Base-by-base conservation (phyloP, 2,113 vertebrate genomes). In the Amazona guildingii region DNA sequence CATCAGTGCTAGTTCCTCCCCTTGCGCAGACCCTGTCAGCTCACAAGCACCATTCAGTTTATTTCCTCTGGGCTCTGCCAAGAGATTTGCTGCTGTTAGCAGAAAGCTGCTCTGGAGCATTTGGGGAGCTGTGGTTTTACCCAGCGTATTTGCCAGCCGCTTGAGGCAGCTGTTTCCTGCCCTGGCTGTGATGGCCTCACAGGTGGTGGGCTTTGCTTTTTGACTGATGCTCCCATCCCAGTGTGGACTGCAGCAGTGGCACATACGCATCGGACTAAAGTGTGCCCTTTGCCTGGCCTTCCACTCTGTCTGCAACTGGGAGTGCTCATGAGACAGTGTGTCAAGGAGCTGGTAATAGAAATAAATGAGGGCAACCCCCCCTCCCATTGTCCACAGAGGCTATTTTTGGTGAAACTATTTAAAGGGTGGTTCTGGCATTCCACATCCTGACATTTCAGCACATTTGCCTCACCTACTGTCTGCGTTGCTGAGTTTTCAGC, bases 361-460 rank as follows among this genome's bases (percentile, higher is more conserved):
- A 95, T 96, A 91, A 95, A 95, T 69, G 69, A 94, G 92, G 95
- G 86, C 76, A 31, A 66, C 21, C 77, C 77, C 92, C 73, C 13
- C 35, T 68, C 11, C 66, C 68, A 9, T 92, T 92, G 80, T 93
- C 84, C 91, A 83, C 78, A 92, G 94, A 95, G 82, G 66, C 88
- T 97, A 94, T 97, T 97, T 98, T 95, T 96, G 97, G 95, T 96
- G 90, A 63, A 86, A 92, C 97, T 98, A 97, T 98, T 98, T 97
- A 97, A 98, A 95, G 95, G 92, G 57, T 81, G 94, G 94, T 87
- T 97, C 97, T 88, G 94, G 92, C 73, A 94, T 52, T 91, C 97
- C 96, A 95, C 96, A 97, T 97, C 97, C 97, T 97, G 97, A 97
- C 95, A 97, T 91, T 96, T 97, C 80, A 97, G 97, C 97, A 98